phyloP scores from a whole-genome alignment of 2,797 vertebrate genomes.

The Gambusia yucatana region DNA sequence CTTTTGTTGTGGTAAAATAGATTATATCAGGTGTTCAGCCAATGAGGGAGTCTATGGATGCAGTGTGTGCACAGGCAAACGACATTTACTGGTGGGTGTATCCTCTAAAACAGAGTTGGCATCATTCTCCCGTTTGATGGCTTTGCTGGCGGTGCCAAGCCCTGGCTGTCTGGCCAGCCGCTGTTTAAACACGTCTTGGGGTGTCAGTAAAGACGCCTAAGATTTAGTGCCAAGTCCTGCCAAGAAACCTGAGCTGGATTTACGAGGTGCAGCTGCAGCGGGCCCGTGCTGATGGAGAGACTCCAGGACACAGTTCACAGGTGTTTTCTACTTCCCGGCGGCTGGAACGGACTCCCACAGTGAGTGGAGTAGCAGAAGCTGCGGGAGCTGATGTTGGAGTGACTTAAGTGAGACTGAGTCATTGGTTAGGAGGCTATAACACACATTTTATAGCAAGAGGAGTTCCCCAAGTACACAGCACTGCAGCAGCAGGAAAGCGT shows the following conservation, averaged over 20 bases:
- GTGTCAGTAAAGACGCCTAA: slow-evolving; percentile 21
- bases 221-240: slow-evolving; percentile 12
- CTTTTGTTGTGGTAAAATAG: slow-evolving; percentile 34
- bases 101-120: slow-evolving; percentile 36
- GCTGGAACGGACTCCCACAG: slow-evolving; percentile 38
- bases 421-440: slow-evolving; percentile 33
- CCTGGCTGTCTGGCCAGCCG: slow-evolving; percentile 16
- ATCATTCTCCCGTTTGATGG: slow-evolving; percentile 30
- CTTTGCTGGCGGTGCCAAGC: slow-evolving; percentile 20
- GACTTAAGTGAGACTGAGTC: slow-evolving; percentile 51
- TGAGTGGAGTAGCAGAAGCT: slow-evolving; percentile 24
- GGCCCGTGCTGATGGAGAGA: slow-evolving; percentile 15
- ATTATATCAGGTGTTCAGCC: slow-evolving; percentile 31
- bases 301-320: slow-evolving; percentile 16
- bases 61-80: slow-evolving; percentile 24
- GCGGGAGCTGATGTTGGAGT: slow-evolving; percentile 49
- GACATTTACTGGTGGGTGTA: slow-evolving; percentile 24
- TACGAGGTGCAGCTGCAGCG: background rate
- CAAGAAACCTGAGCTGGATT: slow-evolving; percentile 15
- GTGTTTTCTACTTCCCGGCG: slow-evolving; percentile 35
- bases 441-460: slow-evolving; percentile 36
- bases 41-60: slow-evolving; percentile 20
- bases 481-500: slow-evolving; percentile 11
- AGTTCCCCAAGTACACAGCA: slow-evolving; percentile 31
- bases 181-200: slow-evolving; percentile 23